A percentile compares a stretch with the other conserved stretches of the same genome.
phyloP scores from a whole-genome alignment of 1,140 invertebrate species.

The Mamestra configurata region DNA sequence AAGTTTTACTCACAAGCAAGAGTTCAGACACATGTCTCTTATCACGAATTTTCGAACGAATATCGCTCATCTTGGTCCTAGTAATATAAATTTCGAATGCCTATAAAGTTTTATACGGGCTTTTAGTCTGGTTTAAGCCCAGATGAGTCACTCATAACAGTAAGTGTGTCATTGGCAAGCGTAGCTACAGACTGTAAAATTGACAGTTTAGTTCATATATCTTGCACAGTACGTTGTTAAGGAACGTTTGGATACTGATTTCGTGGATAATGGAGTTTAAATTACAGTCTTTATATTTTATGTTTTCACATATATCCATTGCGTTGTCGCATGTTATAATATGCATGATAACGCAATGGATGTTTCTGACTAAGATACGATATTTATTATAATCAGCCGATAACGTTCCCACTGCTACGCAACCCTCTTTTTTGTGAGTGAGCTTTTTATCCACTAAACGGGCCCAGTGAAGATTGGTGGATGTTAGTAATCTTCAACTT shows the following conservation, averaged over 20 bases:
- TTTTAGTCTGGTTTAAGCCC: background rate
- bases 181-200: background rate
- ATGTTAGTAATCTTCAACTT: no score
- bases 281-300: background rate
- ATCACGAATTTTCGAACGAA: conserved; percentile 21
- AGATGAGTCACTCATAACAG: background rate
- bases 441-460: no score
- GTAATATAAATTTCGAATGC: background rate
- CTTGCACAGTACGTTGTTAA: background rate
- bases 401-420: no score
- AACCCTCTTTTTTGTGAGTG: no score
- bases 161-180: background rate
- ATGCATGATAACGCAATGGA: no score
- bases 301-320: no score
- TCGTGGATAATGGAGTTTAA: background rate
- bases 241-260: background rate
- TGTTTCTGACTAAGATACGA: no score
- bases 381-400: no score
- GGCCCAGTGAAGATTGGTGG: no score
- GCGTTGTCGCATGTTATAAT: no score
- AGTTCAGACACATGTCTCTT: conserved; percentile 1
- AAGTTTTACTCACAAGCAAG: conserved; percentile 13
- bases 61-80: conserved; percentile 8
- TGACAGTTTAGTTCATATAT: background rate
- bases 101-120: background rate